phyloP scores from a whole-genome alignment of 1,140 invertebrate species.

The Diorhabda carinulata region DNA sequence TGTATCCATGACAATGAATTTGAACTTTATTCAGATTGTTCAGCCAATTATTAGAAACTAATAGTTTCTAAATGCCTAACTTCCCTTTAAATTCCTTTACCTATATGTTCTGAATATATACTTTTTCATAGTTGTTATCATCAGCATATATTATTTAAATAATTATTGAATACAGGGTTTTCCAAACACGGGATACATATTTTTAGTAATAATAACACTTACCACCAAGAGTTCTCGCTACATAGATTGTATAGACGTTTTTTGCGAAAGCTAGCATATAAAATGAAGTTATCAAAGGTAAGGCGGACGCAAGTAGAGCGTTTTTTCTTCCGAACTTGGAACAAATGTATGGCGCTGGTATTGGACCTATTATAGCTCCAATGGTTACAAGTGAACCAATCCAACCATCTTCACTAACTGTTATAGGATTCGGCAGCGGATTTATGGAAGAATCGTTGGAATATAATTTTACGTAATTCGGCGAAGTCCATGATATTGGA shows the following conservation, averaged over 20 bases:
- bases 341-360: constrained; percentile 38
- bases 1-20: too few relatives aligned
- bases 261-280: constrained; percentile 45
- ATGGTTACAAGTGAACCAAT: constrained; percentile 74
- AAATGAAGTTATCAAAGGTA: constrained; percentile 47
- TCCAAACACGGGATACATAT: too few relatives aligned
- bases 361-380: constrained; percentile 63
- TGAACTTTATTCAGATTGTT: too few relatives aligned
- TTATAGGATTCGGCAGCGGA: constrained; percentile 44
- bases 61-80: too few relatives aligned
- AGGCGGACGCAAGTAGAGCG: constrained; percentile 41
- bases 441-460: constrained; percentile 20
- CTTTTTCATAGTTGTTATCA: too few relatives aligned
- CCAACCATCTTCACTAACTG: constrained; percentile 62
- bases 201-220: constrained; percentile 22
- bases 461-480: constrained; percentile 55
- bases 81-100: too few relatives aligned
- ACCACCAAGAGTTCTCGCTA: constrained; percentile 47
- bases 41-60: too few relatives aligned
- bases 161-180: too few relatives aligned
- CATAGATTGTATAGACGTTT: constrained; percentile 41
- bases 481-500: constrained; percentile 69
- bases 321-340: constrained; percentile 50
- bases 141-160: too few relatives aligned
- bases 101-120: too few relatives aligned